Conservation (phyloP, 92 coral and sea anemone genomes). For the Pocillopora meandrina region DNA sequence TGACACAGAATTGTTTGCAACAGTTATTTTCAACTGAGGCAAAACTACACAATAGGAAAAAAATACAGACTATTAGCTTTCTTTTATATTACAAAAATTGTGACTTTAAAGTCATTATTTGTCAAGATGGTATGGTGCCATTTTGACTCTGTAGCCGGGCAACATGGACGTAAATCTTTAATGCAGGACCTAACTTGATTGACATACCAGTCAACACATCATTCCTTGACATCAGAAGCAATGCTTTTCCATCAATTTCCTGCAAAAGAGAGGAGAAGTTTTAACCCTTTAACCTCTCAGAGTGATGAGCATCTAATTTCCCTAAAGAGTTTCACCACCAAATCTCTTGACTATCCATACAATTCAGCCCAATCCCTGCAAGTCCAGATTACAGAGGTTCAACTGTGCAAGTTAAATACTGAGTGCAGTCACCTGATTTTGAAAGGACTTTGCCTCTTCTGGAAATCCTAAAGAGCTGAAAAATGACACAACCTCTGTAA, state of each 20-base stretch:
- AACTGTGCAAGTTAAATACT: not conserved
- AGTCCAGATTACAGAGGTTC: too few species aligned
- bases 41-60: too few species aligned
- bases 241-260: constrained; percentile 98
- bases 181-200: constrained; percentile 93
- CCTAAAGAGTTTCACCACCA: not conserved
- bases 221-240: constrained; percentile 94
- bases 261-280: constrained; percentile 18
- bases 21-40: too few species aligned
- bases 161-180: constrained; percentile 93
- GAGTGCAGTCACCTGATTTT: constrained; percentile 75
- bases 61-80: too few species aligned
- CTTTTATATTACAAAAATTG: constrained; percentile 21
- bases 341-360: not conserved
- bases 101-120: constrained; percentile 19
- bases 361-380: too few species aligned
- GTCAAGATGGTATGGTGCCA: constrained; percentile 45
- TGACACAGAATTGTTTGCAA: too few species aligned
- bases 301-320: not conserved
- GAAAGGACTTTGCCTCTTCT: constrained; percentile 91
- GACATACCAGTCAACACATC: constrained; percentile 95
- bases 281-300: not conserved
- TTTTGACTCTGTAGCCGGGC: constrained; percentile 81
- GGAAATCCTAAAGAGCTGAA: constrained; percentile 91
- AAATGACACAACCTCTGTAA: constrained; percentile 89